Conservation (phyloP, 2,113 vertebrate species). For the Campylomormyrus numenius region DNA sequence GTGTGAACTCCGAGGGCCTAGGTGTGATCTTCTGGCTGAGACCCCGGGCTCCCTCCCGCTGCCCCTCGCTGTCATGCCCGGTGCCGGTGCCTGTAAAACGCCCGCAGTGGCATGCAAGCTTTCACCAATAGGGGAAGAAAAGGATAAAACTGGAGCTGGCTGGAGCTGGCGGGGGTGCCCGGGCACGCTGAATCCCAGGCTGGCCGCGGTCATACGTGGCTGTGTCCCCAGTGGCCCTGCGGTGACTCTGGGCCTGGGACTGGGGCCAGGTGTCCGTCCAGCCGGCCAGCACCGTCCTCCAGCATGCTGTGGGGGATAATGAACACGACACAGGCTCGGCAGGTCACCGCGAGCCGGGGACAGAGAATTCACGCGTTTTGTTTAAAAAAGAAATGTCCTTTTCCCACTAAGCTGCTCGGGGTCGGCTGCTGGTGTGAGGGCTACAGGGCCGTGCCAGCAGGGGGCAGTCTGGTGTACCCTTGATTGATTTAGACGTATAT, state of each 20-base stretch:
- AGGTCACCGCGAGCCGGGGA: slow-evolving; percentile 40
- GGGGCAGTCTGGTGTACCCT: background rate
- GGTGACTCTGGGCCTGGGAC: slow-evolving; percentile 57
- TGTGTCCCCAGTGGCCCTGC: slow-evolving; percentile 45
- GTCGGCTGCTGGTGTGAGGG: background rate
- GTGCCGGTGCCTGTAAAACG: slow-evolving; percentile 15
- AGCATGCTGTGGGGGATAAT: slow-evolving; percentile 53
- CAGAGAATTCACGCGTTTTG: background rate
- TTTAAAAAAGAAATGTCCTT: background rate
- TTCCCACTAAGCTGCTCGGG: background rate
- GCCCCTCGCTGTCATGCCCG: slow-evolving; percentile 40
- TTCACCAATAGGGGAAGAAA: background rate
- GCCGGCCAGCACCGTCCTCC: slow-evolving; percentile 41
- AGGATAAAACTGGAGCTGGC: slow-evolving; percentile 26
- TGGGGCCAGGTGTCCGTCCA: slow-evolving; percentile 55
- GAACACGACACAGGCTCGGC: slow-evolving; percentile 44
- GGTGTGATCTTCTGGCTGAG: slow-evolving; percentile 22
- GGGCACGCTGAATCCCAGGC: slow-evolving; percentile 50
- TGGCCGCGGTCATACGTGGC: slow-evolving; percentile 21
- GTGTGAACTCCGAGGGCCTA: background rate
- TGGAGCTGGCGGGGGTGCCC: slow-evolving; percentile 56
- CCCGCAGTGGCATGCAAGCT: background rate
- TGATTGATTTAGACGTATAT: background rate
- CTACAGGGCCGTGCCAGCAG: background rate
- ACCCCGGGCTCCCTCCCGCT: slow-evolving; percentile 51